phyloP scores from a whole-genome alignment of 2,113 vertebrate genomes.

The Myodes glareolus region DNA sequence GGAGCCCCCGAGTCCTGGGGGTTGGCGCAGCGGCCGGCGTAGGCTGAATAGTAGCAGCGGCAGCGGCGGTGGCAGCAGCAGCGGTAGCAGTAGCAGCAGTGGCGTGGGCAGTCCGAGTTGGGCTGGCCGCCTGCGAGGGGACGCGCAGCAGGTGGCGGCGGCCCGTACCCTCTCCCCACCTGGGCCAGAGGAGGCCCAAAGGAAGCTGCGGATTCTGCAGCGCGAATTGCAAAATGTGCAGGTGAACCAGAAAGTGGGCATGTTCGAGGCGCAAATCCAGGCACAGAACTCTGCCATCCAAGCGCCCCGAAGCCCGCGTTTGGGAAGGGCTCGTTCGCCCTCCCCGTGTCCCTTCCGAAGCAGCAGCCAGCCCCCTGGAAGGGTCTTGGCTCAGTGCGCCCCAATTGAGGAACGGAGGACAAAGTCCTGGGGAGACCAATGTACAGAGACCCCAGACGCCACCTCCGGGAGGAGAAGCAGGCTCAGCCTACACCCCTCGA shows the following conservation, averaged over 20 bases:
- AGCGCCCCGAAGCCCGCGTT: slow-evolving; percentile 89
- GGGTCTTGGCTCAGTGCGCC: not conserved
- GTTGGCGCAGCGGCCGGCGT: slow-evolving; percentile 80
- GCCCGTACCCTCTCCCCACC: slow-evolving; percentile 42
- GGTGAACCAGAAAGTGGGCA: slow-evolving; percentile 94
- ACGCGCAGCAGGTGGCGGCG: slow-evolving; percentile 59
- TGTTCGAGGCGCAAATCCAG: slow-evolving; percentile 97
- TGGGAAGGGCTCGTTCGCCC: slow-evolving; percentile 80
- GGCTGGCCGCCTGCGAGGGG: slow-evolving; percentile 72
- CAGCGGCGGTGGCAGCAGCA: slow-evolving; percentile 36
- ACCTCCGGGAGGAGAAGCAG: not conserved
- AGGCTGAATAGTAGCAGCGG: slow-evolving; percentile 84
- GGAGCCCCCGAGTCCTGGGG: slow-evolving; percentile 69
- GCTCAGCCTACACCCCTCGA: not conserved
- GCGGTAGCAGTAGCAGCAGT: slow-evolving; percentile 59
- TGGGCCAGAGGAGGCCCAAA: slow-evolving; percentile 78
- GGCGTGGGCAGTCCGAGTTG: slow-evolving; percentile 68
- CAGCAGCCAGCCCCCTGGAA: slow-evolving; percentile 64
- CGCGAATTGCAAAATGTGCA: slow-evolving; percentile 96
- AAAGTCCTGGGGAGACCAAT: slow-evolving; percentile 71
- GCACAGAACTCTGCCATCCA: slow-evolving; percentile 84
- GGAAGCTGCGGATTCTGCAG: slow-evolving; percentile 88
- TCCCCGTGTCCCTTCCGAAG: slow-evolving; percentile 72
- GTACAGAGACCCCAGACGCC: slow-evolving; percentile 19
- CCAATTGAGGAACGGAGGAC: slow-evolving; percentile 66